A percentile compares a stretch with the other conserved stretches of the same genome.
phyloP scores from a whole-genome alignment of 2,888 invertebrate genomes.

The Clanis bilineata region DNA sequence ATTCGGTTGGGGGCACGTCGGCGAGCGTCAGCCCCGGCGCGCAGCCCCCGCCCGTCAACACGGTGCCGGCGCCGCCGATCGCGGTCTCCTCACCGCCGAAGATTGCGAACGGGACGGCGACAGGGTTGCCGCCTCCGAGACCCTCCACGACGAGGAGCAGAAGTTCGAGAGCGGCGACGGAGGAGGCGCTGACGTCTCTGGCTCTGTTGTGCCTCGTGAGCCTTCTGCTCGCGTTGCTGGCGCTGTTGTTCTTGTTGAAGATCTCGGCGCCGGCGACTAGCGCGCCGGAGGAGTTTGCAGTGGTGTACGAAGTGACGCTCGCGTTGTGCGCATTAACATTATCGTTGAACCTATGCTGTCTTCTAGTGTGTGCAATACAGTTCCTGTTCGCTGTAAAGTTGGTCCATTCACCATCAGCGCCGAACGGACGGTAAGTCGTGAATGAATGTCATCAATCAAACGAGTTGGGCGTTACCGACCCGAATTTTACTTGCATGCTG shows the following conservation, averaged over 20 bases:
- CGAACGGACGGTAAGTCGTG: conserved; percentile 84
- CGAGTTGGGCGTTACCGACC: conserved; percentile 6
- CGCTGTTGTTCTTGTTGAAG: conserved; percentile 92
- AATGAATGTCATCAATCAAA: neutral
- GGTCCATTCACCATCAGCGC: conserved; percentile 92
- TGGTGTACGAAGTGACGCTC: conserved; percentile 95
- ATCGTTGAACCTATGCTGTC: conserved; percentile 93
- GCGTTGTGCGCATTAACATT: conserved; percentile 94
- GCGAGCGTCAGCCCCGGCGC: conserved; percentile 83
- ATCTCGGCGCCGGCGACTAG: conserved; percentile 87
- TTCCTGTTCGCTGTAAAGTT: conserved; percentile 96
- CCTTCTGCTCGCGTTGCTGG: conserved; percentile 90
- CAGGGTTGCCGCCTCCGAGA: conserved; percentile 69
- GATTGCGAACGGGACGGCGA: conserved; percentile 80
- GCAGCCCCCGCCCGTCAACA: conserved; percentile 49
- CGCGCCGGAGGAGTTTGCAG: conserved; percentile 90
- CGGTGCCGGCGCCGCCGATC: conserved; percentile 54
- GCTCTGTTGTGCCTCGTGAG: conserved; percentile 93
- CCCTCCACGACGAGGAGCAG: conserved; percentile 57
- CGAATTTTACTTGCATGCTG: conserved; percentile 24
- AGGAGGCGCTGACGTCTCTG: conserved; percentile 92
- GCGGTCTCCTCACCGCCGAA: conserved; percentile 70
- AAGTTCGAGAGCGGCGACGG: conserved; percentile 67
- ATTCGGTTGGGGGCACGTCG: conserved; percentile 82
- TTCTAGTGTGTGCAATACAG: conserved; percentile 96